Conservation (phyloP, 2,797 vertebrate species). For the Pelodytes ibericus region DNA sequence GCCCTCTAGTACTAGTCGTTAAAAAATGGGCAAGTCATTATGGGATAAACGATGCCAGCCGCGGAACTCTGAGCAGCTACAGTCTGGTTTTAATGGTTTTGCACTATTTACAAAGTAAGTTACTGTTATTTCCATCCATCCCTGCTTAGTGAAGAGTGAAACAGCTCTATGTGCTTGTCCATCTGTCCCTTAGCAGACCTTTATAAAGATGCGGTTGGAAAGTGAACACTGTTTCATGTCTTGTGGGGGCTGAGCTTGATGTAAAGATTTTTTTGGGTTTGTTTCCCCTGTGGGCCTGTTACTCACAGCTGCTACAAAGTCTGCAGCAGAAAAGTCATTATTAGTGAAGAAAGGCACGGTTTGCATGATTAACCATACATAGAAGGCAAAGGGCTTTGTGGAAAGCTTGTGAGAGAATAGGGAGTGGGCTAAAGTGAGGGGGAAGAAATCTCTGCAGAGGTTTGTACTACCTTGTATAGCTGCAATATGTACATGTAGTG, state of each 20-base stretch:
- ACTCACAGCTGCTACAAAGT: slow-evolving; percentile 46
- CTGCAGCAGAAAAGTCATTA: slow-evolving; percentile 38
- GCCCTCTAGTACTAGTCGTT: slow-evolving; percentile 87
- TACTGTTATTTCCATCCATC: too few species aligned
- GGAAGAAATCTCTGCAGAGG: slow-evolving; percentile 43
- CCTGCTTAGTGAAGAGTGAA: too few species aligned
- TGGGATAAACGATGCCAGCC: slow-evolving; percentile 94
- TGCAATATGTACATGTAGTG: not conserved
- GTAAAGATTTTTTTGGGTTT: slow-evolving; percentile 6
- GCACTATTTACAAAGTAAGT: slow-evolving; percentile 98
- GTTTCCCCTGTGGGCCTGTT: slow-evolving; percentile 40
- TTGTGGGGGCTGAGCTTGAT: slow-evolving; percentile 43
- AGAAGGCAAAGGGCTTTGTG: slow-evolving; percentile 29
- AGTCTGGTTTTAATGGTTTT: slow-evolving; percentile 94
- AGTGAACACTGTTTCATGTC: not conserved
- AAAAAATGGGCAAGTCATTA: slow-evolving; percentile 93
- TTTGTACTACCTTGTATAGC: slow-evolving; percentile 2
- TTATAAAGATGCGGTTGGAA: not conserved
- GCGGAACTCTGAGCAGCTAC: slow-evolving; percentile 96
- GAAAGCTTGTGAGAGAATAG: slow-evolving; percentile 21
- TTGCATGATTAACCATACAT: slow-evolving; percentile 44
- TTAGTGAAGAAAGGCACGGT: slow-evolving; percentile 31
- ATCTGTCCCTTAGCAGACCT: not conserved
- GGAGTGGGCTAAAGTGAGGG: slow-evolving; percentile 46
- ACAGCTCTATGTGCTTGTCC: not conserved